Evolutionary conservation across 2,888 invertebrate species (phyloP).

Genomic region (Alloscopus bannaensis): DNA sequence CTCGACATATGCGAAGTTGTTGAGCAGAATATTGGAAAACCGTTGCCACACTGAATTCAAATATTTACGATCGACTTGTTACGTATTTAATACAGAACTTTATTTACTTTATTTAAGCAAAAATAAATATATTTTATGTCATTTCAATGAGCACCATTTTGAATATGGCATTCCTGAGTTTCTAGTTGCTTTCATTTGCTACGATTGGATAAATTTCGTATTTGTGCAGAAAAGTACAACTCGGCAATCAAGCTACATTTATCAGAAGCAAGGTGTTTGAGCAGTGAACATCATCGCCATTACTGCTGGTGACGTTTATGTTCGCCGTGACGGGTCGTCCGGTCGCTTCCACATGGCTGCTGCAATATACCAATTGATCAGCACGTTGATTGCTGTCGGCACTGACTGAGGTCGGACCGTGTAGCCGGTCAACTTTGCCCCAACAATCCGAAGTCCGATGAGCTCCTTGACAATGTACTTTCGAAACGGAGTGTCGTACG

Average conservation of each 20-base stretch:
- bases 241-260: too few species aligned
- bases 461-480: slow-evolving; percentile 55
- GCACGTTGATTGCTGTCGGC: slow-evolving; percentile 57
- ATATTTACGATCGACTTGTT: too few species aligned
- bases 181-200: background rate
- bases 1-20: background rate
- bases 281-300: too few species aligned
- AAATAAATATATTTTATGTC: too few species aligned
- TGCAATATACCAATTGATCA: slow-evolving; percentile 66
- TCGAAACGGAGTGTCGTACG: slow-evolving; percentile 58
- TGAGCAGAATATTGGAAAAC: background rate
- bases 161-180: background rate
- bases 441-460: slow-evolving; percentile 42
- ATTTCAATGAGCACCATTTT: background rate
- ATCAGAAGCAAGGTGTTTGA: too few species aligned
- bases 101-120: too few species aligned
- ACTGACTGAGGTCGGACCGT: slow-evolving; percentile 56
- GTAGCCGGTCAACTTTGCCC: slow-evolving; percentile 64
- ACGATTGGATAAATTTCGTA: background rate
- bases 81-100: too few species aligned
- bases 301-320: too few species aligned
- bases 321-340: slow-evolving; percentile 58
- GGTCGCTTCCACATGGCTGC: slow-evolving; percentile 69
- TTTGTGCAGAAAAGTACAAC: too few species aligned
- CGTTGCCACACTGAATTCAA: background rate